These are phyloP conservation scores for human DNA, from an alignment of 2,113 vertebrate genomes.

Conservation along the genomic window GRCh38 chr11:102010001-102010500, in stretches of 20 bases:
- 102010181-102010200: background rate
- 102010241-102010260: background rate
- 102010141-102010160: background rate
- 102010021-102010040: background rate
- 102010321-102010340: background rate
- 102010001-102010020: background rate
- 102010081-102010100: background rate
- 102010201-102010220: background rate
- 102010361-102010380: background rate
- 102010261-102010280: background rate
- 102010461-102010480: too few relatives aligned
- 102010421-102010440: background rate
- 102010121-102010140: background rate
- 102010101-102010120: background rate
- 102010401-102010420: background rate
- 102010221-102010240: background rate
- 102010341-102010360: background rate
- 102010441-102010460: too few relatives aligned
- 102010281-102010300: background rate
- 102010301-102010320: background rate
- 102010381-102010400: background rate
- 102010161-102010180: background rate
- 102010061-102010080: background rate
- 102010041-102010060: background rate
- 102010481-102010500: too few relatives aligned